Conservation (phyloP, 2,113 vertebrate species). For the Mus spicilegus region DNA sequence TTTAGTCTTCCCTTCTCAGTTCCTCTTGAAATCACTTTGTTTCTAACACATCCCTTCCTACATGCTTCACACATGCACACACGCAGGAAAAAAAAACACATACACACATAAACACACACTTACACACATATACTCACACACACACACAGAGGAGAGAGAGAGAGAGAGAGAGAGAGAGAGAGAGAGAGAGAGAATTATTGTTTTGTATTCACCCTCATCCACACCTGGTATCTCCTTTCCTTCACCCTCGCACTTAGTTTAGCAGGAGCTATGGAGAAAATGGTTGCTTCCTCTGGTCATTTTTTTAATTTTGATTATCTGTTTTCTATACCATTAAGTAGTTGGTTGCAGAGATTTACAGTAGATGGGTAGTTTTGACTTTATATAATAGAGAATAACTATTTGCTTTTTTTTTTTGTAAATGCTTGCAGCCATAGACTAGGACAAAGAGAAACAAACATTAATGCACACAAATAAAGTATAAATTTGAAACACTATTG, state of each 20-base stretch:
- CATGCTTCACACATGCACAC: neutral
- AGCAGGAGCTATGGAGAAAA: neutral
- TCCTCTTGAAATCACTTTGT: neutral
- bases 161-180: neutral
- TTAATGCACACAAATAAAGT: neutral
- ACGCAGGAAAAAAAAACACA: neutral
- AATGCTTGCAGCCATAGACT: neutral
- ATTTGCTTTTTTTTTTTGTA: neutral
- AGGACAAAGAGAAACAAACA: neutral
- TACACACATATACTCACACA: neutral
- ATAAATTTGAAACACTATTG: neutral
- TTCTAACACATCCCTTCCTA: neutral
- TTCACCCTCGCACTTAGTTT: neutral
- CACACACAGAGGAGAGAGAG: neutral
- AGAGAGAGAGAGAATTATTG: neutral
- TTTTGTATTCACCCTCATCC: neutral
- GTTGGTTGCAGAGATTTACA: neutral
- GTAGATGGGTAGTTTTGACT: neutral
- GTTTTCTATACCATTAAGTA: neutral
- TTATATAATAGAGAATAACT: neutral
- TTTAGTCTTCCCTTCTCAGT: neutral
- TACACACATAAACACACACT: neutral
- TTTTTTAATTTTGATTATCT: neutral
- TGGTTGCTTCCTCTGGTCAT: too few relatives aligned
- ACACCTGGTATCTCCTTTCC: neutral